These are phyloP conservation scores for Gopherus evgoodei DNA, from an alignment of 2,113 vertebrate species.

Conservation along the genomic window DNA sequence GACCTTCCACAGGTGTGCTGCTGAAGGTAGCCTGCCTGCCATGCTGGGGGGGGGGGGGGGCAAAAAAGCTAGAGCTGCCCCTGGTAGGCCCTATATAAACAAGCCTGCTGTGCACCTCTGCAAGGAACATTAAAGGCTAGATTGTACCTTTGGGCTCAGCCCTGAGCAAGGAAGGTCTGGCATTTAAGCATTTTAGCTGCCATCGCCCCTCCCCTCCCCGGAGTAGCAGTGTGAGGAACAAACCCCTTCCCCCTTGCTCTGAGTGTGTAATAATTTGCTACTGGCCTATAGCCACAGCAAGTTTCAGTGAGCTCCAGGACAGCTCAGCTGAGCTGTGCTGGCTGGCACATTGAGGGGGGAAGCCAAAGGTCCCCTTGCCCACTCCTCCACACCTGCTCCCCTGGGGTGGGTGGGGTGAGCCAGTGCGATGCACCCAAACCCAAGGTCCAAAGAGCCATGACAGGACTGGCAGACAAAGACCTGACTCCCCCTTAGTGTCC, in stretches of 20 bases:
- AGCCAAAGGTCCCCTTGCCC: not conserved
- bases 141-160: not conserved
- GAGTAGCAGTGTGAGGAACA: not conserved
- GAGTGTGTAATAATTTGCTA: not conserved
- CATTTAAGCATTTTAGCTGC: not conserved
- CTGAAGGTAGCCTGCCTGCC: too few species aligned
- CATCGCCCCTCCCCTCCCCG: too few species aligned
- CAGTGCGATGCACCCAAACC: not conserved
- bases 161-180: not conserved
- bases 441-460: not conserved
- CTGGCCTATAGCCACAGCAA: not conserved
- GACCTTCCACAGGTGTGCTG: too few species aligned
- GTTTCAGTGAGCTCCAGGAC: not conserved
- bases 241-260: not conserved
- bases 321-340: not conserved
- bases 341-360: too few species aligned
- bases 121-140: not conserved
- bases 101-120: not conserved
- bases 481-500: not conserved
- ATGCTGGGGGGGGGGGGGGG: too few species aligned
- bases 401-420: not conserved
- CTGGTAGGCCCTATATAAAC: not conserved
- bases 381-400: not conserved
- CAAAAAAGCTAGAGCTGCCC: too few species aligned
- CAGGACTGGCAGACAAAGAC: not conserved